Conservation (phyloP, 1,140 invertebrate genomes). For the Cotesia chilonis region DNA sequence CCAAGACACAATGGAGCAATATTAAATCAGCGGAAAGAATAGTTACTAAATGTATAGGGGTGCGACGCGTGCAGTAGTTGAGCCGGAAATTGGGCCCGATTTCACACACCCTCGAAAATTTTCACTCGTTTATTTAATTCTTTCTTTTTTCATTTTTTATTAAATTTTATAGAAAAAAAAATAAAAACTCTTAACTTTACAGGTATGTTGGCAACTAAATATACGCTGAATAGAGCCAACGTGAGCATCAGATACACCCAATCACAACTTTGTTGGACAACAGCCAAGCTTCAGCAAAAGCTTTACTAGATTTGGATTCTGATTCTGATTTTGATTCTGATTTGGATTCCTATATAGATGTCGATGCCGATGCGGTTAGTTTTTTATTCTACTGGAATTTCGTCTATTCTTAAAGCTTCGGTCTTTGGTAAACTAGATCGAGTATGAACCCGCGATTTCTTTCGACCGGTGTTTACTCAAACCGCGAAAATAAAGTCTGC, state of each 20-base stretch:
- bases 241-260: not conserved
- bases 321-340: no score
- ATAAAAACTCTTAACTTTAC: no score
- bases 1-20: conserved; percentile 48
- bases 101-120: conserved; percentile 40
- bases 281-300: conserved; percentile 14
- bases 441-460: conserved; percentile 24
- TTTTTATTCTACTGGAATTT: conserved; percentile 9
- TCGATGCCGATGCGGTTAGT: no score
- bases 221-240: not conserved
- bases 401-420: not conserved
- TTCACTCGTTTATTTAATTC: not conserved
- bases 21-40: conserved; percentile 56
- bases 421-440: conserved; percentile 18
- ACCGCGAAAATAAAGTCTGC: conserved; percentile 27
- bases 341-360: no score
- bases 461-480: conserved; percentile 30
- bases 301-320: not conserved
- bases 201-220: no score
- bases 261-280: conserved; percentile 8
- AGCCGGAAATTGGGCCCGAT: conserved; percentile 53
- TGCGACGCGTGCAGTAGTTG: conserved; percentile 58
- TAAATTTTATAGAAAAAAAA: not conserved
- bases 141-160: conserved; percentile 22
- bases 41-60: conserved; percentile 58